These are phyloP conservation scores for Amphiduros pacificus DNA, from an alignment of 2,888 invertebrate species.

Conservation along the genomic window DNA sequence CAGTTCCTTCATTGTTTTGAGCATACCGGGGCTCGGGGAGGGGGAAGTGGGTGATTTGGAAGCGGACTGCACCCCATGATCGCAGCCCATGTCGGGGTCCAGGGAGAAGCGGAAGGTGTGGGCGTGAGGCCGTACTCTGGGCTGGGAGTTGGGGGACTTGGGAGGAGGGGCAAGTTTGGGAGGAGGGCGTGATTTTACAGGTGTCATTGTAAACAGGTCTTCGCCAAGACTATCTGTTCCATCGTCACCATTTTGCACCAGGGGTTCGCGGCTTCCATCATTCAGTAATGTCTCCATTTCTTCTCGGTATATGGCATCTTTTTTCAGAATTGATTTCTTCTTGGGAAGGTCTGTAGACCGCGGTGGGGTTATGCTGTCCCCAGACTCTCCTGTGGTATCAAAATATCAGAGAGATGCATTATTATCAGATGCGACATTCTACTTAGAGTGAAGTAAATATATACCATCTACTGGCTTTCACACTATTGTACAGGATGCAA, in stretches of 20 bases:
- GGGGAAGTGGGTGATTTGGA: not conserved
- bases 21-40: conserved; percentile 31
- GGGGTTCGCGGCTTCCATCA: not conserved
- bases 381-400: conserved; percentile 9
- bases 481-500: too few species aligned
- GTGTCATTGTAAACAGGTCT: conserved; percentile 5
- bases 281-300: conserved; percentile 75
- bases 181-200: conserved; percentile 5
- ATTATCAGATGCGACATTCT: too few species aligned
- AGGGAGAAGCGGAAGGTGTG: not conserved
- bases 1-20: conserved; percentile 30
- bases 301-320: conserved; percentile 66
- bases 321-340: conserved; percentile 78
- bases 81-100: not conserved
- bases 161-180: conserved; percentile 23
- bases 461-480: too few species aligned
- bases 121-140: not conserved
- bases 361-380: not conserved
- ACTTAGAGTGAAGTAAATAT: too few species aligned
- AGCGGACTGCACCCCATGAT: not conserved
- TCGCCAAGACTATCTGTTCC: not conserved
- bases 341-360: conserved; percentile 44
- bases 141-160: not conserved
- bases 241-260: too few species aligned
- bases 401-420: conserved; percentile 6